Evolutionary conservation across 2,113 vertebrate genomes (phyloP).

Genomic region (Halcyon senegalensis): DNA sequence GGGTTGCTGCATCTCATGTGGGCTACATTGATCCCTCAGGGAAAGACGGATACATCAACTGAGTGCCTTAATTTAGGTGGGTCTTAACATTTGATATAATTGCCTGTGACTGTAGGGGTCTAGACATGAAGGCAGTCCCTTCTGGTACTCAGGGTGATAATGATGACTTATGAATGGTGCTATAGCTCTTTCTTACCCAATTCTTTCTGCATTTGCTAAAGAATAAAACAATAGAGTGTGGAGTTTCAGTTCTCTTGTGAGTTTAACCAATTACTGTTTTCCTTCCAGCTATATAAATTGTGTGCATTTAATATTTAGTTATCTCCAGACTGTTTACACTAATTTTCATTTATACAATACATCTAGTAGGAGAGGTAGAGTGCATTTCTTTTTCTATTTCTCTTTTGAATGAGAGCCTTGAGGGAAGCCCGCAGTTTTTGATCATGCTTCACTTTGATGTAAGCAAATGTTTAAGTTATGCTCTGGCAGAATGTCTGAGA

Average conservation of each 20-base stretch:
- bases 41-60: neutral
- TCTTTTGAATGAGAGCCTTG: slow-evolving; percentile 59
- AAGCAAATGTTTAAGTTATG: slow-evolving; percentile 73
- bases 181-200: neutral
- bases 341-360: slow-evolving; percentile 70
- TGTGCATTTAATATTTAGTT: slow-evolving; percentile 68
- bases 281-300: slow-evolving; percentile 60
- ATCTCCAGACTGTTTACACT: slow-evolving; percentile 71
- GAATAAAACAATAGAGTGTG: slow-evolving; percentile 7
- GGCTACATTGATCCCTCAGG: neutral
- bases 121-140: neutral
- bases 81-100: neutral
- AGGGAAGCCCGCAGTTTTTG: slow-evolving; percentile 62
- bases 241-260: neutral
- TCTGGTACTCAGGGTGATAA: neutral
- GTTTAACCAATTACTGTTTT: slow-evolving; percentile 64
- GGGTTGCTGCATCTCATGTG: neutral
- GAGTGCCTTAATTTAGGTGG: neutral
- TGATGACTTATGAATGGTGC: neutral
- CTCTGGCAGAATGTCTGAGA: slow-evolving; percentile 56
- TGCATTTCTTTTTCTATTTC: slow-evolving; percentile 21
- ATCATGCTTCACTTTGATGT: slow-evolving; percentile 66
- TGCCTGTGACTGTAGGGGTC: neutral
- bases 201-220: neutral
- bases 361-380: slow-evolving; percentile 48